A percentile compares a stretch with the other conserved stretches of the same genome.
phyloP scores from a whole-genome alignment of 2,113 vertebrate genomes.

The rabbit (Oryctolagus cuniculus) region mOryCun1.1 NC_091450.1:8867001-8867500 shows the following conservation, averaged over 20 bases:
- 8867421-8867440: neutral
- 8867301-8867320: neutral
- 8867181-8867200: neutral
- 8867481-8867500: neutral
- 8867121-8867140: neutral
- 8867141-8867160: too few species aligned
- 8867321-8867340: neutral
- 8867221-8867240: too few species aligned
- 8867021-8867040: conserved; percentile 98
- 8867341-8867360: conserved; percentile 23
- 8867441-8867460: neutral
- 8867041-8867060: conserved; percentile 82
- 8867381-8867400: neutral
- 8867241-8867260: neutral
- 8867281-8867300: neutral
- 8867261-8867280: neutral
- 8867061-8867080: neutral
- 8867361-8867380: neutral
- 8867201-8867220: neutral
- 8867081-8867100: neutral
- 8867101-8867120: neutral
- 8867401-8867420: neutral
- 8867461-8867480: neutral
- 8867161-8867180: neutral
- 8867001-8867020: conserved; percentile 96